Base-by-base conservation (phyloP, 2,888 invertebrate species). In the Terebella lapidaria region DNA sequence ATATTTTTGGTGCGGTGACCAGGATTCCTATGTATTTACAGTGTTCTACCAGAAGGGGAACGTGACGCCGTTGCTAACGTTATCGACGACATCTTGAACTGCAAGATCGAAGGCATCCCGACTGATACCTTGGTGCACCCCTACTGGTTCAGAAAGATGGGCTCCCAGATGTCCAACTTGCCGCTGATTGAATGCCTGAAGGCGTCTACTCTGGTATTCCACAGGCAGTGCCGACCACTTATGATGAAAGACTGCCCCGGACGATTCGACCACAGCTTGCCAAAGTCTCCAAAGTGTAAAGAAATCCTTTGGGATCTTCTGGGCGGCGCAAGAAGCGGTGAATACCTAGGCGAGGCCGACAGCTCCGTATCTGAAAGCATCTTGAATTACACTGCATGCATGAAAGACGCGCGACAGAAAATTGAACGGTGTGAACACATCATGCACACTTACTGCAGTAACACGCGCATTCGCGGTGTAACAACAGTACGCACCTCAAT, bases 231-330 rank as follows among this genome's bases (percentile, higher is more conserved):
- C 24, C 49, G 49, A 49, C 49, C 49, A 5, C 10, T 49, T 5
- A 49, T 49, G 49, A 49, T 49, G 49, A 49, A 49, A 24, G 49
- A 49, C 49, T 49, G 49, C 22, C 49, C 49, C 18, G 49, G 49
- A 10, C 10, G 49, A 22, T 49, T n/a, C 49, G 49, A 49, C 24
- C 49, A 15, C 18, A 49, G 49, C 49, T 24, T 49, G 5, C 49
- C 49, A 10, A 49, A 49, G 24, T 20, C 49, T n/a, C 49, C 49
- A 5, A 49, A 5, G 18, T 49, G 49, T 24, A 49, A 49, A 24
- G 22, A n/a, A 22, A 49, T 49, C 10, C 24, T 49, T 15, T 49
- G 49, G 49, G 49, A 49, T 49, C 49, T 22, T 15, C 49, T 22
- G 22, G 49, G 49, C 5, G 49, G 49, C 49, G 5, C 18, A 5